These are phyloP conservation scores for Lutraria rhynchaena DNA, from an alignment of 1,140 invertebrate species.

Conservation along the genomic window DNA sequence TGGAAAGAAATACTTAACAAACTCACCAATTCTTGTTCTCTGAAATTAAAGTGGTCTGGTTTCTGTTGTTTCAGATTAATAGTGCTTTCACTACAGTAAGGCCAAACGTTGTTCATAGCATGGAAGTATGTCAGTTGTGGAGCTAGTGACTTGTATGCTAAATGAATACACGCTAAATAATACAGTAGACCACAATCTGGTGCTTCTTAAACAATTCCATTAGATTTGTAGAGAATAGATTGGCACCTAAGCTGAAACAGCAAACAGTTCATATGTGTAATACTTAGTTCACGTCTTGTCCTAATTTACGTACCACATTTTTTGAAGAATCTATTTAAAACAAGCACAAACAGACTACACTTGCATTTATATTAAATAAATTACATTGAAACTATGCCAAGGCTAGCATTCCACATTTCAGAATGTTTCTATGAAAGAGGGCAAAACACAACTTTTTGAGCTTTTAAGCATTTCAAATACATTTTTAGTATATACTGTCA, in stretches of 20 bases:
- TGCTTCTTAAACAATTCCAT: background rate
- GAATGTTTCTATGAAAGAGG: too few relatives aligned
- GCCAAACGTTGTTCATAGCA: conserved; percentile 47
- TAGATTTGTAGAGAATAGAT: background rate
- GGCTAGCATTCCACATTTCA: too few relatives aligned
- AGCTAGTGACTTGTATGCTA: conserved; percentile 34
- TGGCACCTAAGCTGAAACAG: conserved; percentile 23
- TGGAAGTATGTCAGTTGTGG: conserved; percentile 40
- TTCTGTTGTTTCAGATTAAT: background rate
- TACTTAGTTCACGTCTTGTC: too few relatives aligned
- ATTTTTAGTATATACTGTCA: too few relatives aligned
- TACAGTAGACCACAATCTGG: background rate
- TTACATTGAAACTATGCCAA: too few relatives aligned
- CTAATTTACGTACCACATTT: too few relatives aligned
- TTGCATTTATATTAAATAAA: too few relatives aligned
- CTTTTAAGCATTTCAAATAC: too few relatives aligned
- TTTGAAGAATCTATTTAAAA: too few relatives aligned
- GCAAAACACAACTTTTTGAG: too few relatives aligned
- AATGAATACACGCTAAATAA: conserved; percentile 1
- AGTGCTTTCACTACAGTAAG: conserved; percentile 32
- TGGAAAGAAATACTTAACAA: background rate
- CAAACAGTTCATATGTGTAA: too few relatives aligned
- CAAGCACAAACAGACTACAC: too few relatives aligned
- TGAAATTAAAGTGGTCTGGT: conserved; percentile 48
- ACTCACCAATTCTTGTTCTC: conserved; percentile 52